phyloP scores from a whole-genome alignment of 2,113 vertebrate genomes.

The Spea multiplicata region DNA sequence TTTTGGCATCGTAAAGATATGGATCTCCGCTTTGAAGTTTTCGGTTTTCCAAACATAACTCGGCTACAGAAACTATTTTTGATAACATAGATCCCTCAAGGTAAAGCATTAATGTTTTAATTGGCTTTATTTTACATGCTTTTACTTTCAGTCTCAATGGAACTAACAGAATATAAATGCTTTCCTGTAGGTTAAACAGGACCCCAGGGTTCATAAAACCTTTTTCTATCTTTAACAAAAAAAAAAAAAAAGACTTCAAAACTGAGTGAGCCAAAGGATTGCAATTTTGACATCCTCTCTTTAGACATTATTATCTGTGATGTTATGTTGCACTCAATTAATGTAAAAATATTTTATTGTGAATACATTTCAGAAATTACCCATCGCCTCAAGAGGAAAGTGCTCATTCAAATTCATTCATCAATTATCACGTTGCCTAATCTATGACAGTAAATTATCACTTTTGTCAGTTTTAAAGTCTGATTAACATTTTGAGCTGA shows the following conservation, averaged over 20 bases:
- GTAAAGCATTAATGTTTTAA: conserved; percentile 39
- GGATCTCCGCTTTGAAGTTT: conserved; percentile 18
- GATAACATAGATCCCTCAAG: conserved; percentile 11
- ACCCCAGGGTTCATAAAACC: conserved; percentile 34
- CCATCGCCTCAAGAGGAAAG: conserved; percentile 25
- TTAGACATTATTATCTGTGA: conserved; percentile 45
- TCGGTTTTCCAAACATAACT: conserved; percentile 1
- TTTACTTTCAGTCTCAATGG: conserved; percentile 1
- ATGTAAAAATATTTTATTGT: conserved; percentile 48
- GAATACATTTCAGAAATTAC: conserved; percentile 22
- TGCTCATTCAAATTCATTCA: conserved; percentile 16
- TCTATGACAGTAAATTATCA: conserved; percentile 43
- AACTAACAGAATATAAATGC: conserved; percentile 34
- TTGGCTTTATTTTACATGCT: conserved; percentile 39
- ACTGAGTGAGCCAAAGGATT: conserved; percentile 19
- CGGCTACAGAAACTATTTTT: conserved; percentile 1
- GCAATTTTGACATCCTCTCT: conserved; percentile 1
- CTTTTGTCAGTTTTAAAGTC: conserved; percentile 45
- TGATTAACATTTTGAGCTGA: conserved; percentile 40
- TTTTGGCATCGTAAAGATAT: background rate
- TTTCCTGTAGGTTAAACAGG: conserved; percentile 46
- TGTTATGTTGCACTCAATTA: conserved; percentile 43
- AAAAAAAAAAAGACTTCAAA: conserved; percentile 14
- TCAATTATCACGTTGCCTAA: conserved; percentile 21
- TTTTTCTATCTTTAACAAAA: conserved; percentile 26